Evolutionary conservation across 1,140 invertebrate genomes (phyloP).

Genomic region (Pseudobourletiella spinata): DNA sequence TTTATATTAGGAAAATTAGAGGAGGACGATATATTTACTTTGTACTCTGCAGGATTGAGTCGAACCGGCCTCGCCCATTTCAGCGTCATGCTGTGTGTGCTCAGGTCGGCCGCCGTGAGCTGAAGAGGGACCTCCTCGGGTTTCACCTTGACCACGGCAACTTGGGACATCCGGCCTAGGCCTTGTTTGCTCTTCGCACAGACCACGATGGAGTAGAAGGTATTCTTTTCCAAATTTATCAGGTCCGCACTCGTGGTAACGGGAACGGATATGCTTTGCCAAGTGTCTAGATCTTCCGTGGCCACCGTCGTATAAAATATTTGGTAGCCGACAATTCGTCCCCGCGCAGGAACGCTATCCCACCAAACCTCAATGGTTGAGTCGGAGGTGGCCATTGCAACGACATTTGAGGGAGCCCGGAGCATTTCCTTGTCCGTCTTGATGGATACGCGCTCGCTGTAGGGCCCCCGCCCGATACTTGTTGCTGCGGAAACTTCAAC

Average conservation of each 20-base stretch:
- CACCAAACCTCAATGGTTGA: conserved; percentile 78
- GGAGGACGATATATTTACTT: conserved; percentile 43
- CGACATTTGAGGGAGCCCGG: conserved; percentile 77
- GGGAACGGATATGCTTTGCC: conserved; percentile 74
- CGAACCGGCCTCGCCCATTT: conserved; percentile 87
- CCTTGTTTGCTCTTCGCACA: conserved; percentile 66
- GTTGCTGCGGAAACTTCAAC: conserved; percentile 90
- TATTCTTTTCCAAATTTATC: conserved; percentile 78
- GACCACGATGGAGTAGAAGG: conserved; percentile 85
- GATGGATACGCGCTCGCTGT: conserved; percentile 71
- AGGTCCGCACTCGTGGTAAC: conserved; percentile 83
- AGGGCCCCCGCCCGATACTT: conserved; percentile 76
- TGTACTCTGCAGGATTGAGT: conserved; percentile 79
- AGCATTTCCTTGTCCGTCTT: conserved; percentile 82
- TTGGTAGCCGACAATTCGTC: conserved; percentile 78
- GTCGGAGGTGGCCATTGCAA: conserved; percentile 83
- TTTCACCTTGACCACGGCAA: conserved; percentile 74
- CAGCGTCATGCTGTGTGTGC: conserved; percentile 59
- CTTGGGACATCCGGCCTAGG: conserved; percentile 49
- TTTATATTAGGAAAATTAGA: no score
- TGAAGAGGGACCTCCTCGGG: conserved; percentile 83
- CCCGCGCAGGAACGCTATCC: conserved; percentile 79
- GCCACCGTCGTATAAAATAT: conserved; percentile 88
- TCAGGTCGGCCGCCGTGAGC: conserved; percentile 70
- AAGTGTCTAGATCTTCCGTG: conserved; percentile 82